Evolutionary conservation across 1,140 invertebrate genomes (phyloP).

Genomic region (Trachymyrmex septentrionalis): DNA sequence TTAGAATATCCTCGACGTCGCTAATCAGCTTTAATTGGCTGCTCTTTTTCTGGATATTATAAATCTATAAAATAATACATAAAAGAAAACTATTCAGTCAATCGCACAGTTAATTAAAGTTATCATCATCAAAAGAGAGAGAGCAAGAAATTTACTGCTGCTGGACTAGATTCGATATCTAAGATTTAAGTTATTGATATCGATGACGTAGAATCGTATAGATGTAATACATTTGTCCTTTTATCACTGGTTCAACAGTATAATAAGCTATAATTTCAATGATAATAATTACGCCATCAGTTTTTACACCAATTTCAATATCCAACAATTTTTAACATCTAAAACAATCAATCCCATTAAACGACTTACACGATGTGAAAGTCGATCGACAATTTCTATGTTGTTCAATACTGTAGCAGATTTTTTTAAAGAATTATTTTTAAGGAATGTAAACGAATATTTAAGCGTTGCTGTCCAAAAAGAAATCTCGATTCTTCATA

Average conservation of each 20-base stretch:
- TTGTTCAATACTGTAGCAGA: neutral
- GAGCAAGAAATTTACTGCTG: neutral
- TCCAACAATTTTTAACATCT: neutral
- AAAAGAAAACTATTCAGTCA: neutral
- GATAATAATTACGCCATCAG: constrained; percentile 14
- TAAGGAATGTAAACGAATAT: neutral
- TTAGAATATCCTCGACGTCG: neutral
- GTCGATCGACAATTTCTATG: neutral
- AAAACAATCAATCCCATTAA: neutral
- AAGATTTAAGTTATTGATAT: neutral
- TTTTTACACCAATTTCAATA: neutral
- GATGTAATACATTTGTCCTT: neutral
- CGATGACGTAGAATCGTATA: neutral
- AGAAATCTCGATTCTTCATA: neutral
- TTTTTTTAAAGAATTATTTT: constrained; percentile 11
- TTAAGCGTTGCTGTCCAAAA: neutral
- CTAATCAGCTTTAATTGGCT: neutral
- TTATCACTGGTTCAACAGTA: neutral
- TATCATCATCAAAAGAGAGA: neutral
- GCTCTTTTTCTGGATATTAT: neutral
- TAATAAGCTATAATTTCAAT: constrained; percentile 3
- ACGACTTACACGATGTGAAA: neutral
- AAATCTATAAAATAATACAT: constrained; percentile 2
- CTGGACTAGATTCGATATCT: constrained; percentile 10
- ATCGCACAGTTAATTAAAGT: neutral